Percentiles rank a stretch among this genome's conserved stretches.
These are phyloP conservation scores for Plusia festucae DNA, from an alignment of 2,888 invertebrate genomes.

Conservation along the genomic window DNA sequence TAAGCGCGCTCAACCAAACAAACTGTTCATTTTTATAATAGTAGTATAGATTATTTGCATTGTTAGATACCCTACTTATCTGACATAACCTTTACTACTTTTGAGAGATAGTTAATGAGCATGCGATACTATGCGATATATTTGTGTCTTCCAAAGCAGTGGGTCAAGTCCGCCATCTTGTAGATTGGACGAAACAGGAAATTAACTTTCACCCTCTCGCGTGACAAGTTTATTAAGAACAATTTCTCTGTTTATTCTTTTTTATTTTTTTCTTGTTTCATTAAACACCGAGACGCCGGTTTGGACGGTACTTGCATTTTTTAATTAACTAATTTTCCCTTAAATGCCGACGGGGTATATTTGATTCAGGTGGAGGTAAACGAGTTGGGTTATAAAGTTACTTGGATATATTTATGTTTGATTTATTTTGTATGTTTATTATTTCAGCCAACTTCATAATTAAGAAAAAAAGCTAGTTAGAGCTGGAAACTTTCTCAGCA, in stretches of 20 bases:
- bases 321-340: constrained; percentile 58
- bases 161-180: constrained; percentile 46
- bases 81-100: background rate
- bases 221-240: constrained; percentile 87
- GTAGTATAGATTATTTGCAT: too few relatives aligned
- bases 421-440: background rate
- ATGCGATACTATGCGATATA: constrained; percentile 12
- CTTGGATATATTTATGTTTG: constrained; percentile 32
- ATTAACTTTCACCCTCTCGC: constrained; percentile 85
- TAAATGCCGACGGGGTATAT: constrained; percentile 33
- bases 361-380: constrained; percentile 41
- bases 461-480: too few relatives aligned
- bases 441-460: too few relatives aligned
- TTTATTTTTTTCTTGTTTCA: constrained; percentile 72
- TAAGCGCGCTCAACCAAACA: too few relatives aligned
- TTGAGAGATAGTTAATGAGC: background rate
- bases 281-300: constrained; percentile 65
- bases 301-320: constrained; percentile 53
- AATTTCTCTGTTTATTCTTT: constrained; percentile 78
- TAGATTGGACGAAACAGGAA: constrained; percentile 84
- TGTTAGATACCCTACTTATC: too few relatives aligned
- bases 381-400: constrained; percentile 39
- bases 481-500: too few relatives aligned
- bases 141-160: constrained; percentile 43
- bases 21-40: too few relatives aligned